Evolutionary conservation across 2,113 vertebrate genomes (phyloP).

Genomic region (Scopus umbretta): DNA sequence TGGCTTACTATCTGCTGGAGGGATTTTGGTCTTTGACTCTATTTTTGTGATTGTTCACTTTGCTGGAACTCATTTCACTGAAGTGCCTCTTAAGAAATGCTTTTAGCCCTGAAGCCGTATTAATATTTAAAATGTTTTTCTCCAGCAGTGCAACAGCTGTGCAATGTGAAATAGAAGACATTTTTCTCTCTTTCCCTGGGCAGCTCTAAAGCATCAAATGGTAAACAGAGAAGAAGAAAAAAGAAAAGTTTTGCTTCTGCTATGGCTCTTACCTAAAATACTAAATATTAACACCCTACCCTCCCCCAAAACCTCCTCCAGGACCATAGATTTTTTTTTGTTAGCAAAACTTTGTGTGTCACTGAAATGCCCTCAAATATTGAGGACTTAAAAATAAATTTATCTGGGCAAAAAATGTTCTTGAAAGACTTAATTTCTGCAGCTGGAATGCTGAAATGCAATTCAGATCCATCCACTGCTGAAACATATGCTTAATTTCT

Average conservation of each 20-base stretch:
- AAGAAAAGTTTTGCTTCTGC: neutral
- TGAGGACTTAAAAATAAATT: neutral
- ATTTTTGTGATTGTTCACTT: neutral
- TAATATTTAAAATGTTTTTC: slow-evolving; percentile 55
- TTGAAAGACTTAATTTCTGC: neutral
- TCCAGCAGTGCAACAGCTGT: slow-evolving; percentile 47
- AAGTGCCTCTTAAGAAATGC: slow-evolving; percentile 10
- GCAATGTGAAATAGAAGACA: slow-evolving; percentile 33
- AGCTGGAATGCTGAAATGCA: neutral
- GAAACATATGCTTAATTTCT: neutral
- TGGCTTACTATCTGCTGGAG: neutral
- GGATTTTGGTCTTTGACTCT: neutral
- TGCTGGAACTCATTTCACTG: neutral
- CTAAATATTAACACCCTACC: neutral
- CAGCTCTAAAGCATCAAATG: neutral
- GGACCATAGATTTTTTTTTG: neutral
- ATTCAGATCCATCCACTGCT: neutral
- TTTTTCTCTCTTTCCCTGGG: slow-evolving; percentile 18
- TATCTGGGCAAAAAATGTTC: neutral
- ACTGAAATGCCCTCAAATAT: neutral
- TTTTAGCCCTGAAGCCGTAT: slow-evolving; percentile 20
- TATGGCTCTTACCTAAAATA: neutral
- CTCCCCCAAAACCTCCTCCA: neutral
- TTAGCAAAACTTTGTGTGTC: neutral
- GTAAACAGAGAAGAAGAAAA: neutral